A percentile compares a stretch with the other conserved stretches of the same genome.
These are phyloP conservation scores for Cherax destructor DNA, from an alignment of 1,140 invertebrate genomes.

Conservation along the genomic window DNA sequence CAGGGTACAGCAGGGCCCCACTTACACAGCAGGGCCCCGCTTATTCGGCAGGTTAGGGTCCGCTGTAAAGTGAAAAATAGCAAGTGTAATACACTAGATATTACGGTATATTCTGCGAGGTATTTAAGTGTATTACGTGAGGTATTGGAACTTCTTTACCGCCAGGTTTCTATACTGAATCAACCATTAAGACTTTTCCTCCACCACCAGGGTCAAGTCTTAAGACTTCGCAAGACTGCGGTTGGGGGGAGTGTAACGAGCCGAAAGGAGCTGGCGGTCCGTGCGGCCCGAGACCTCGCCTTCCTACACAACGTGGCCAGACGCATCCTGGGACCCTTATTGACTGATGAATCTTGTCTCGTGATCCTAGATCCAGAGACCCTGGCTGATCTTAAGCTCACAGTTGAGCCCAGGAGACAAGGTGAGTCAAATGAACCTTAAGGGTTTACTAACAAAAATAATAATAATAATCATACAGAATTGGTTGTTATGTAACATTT, in stretches of 20 bases:
- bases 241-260: conserved; percentile 2
- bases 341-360: conserved; percentile 34
- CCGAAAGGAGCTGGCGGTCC: conserved; percentile 23
- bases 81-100: too few species aligned
- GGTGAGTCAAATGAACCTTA: background rate
- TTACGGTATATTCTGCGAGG: too few species aligned
- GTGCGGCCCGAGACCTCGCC: conserved; percentile 17
- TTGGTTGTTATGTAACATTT: too few species aligned
- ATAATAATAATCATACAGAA: too few species aligned
- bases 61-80: too few species aligned
- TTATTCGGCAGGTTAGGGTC: too few species aligned
- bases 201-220: conserved; percentile 28
- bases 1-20: too few species aligned
- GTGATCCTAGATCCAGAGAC: background rate
- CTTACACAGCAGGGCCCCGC: too few species aligned
- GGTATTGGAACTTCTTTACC: too few species aligned
- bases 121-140: too few species aligned
- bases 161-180: too few species aligned
- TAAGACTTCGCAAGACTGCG: conserved; percentile 24
- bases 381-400: background rate
- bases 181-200: background rate
- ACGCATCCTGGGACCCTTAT: conserved; percentile 22
- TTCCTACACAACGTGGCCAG: conserved; percentile 39
- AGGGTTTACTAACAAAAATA: background rate
- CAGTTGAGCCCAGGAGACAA: conserved; percentile 19